Base-by-base conservation (phyloP, 1,140 invertebrate species). In the Meteorus sp. region DNA sequence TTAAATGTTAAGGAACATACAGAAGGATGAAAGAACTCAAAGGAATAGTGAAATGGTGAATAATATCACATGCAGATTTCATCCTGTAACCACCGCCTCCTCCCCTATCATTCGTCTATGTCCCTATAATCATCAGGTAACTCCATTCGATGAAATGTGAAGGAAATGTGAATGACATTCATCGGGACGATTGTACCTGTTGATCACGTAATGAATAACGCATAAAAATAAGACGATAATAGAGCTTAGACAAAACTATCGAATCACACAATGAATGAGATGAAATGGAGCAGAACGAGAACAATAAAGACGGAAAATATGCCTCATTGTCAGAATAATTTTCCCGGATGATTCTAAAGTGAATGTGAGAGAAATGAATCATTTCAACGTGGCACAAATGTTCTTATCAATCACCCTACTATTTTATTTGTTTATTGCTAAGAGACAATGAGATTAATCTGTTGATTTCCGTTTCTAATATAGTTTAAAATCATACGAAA, bases 401-500 rank as follows among this genome's bases (percentile, higher is more conserved):
- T 48, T 48, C 23, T 48, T 25, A 48, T 48, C 9, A 20, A 44
- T 17, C 3, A 19, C 19, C 13, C 3, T 17, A 5, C 7, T 41
- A 4, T 41, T 1, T 15, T 41, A 19, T 44, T 44, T 44, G 17
- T 17, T 44, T 44, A 19, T 44, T 19, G 20, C 20, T 17, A 19
- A 44, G 20, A 20, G 5, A 17, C 41, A 2, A 44, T 19, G 17
- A 11, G 19, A 44, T 5, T 7, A 11, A 17, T 20, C 20, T 20
- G 3, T 44, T 20, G 13, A 29, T 29, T 5, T 29, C 3, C 11
- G 9, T 5, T 11, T 20, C 17, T 9, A 47, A 47, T 9, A 20
- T 23, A n/a, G 15, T 22, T 11, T 23, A 47, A 22, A 19, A 31
- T 39, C 45, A 22, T 39, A 61, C 59, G 29, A 63, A 60, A 59